Evolutionary conservation across 37 sponge, comb jelly and placozoan species (phyloP).

Genomic region (Theonella swinhoei): DNA sequence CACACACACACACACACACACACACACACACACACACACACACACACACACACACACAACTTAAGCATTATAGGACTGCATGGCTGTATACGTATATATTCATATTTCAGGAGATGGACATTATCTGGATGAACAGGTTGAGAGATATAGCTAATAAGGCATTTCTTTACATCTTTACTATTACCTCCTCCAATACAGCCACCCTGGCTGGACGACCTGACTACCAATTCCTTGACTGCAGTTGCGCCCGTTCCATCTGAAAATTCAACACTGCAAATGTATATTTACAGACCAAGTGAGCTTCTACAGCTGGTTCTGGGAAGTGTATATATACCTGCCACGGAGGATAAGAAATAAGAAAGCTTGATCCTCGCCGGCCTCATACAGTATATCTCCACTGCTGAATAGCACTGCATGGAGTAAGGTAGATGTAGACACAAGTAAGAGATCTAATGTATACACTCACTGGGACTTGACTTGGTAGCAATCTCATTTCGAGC

Average conservation of each 20-base stretch:
- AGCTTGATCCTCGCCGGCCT: background rate
- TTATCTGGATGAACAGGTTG: background rate
- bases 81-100: background rate
- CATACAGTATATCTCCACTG: constrained; percentile 20
- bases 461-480: constrained; percentile 8
- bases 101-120: background rate
- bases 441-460: background rate
- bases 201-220: constrained; percentile 8
- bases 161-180: too few species aligned
- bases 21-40: background rate
- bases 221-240: background rate
- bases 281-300: background rate
- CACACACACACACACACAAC: background rate
- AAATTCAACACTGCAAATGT: background rate
- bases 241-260: background rate
- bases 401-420: constrained; percentile 14
- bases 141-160: too few species aligned
- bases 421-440: background rate
- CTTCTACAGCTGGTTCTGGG: background rate
- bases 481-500: background rate
- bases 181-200: constrained; percentile 2
- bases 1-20: too few species aligned
- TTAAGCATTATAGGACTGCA: background rate
- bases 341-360: constrained; percentile 14
- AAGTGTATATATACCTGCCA: constrained; percentile 8